phyloP scores from a whole-genome alignment of 2,113 vertebrate genomes.

The Coryphaenoides rupestris region DNA sequence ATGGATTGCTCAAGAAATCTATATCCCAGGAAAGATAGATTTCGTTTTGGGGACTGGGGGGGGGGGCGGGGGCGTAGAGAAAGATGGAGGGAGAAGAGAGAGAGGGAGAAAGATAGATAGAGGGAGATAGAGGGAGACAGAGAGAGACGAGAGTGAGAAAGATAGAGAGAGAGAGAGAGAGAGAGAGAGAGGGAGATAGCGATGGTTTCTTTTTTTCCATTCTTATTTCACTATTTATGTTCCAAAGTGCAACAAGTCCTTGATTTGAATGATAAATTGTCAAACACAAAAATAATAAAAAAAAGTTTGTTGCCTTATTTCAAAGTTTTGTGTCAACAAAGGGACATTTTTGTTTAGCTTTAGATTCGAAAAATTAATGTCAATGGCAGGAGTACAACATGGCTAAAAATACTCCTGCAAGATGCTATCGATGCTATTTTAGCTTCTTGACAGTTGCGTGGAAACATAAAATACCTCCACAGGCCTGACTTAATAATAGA shows the following conservation, averaged over 20 bases:
- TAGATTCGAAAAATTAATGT: slow-evolving; percentile 26
- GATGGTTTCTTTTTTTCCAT: neutral
- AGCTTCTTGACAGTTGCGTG: neutral
- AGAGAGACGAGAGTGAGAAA: neutral
- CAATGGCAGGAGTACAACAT: slow-evolving; percentile 22
- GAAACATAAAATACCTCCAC: neutral
- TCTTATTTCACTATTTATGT: slow-evolving; percentile 7
- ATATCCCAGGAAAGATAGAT: too few relatives aligned
- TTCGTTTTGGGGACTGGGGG: too few relatives aligned
- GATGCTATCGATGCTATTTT: neutral
- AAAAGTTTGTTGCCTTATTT: slow-evolving; percentile 33
- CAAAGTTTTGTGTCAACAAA: slow-evolving; percentile 23
- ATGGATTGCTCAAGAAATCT: slow-evolving; percentile 4
- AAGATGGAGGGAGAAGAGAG: neutral
- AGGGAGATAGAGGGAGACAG: neutral
- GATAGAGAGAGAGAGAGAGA: neutral
- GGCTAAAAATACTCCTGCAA: slow-evolving; percentile 12
- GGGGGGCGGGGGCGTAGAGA: too few relatives aligned
- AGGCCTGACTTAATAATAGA: too few relatives aligned
- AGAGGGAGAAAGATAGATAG: neutral
- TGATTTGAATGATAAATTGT: slow-evolving; percentile 40
- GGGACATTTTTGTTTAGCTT: slow-evolving; percentile 9
- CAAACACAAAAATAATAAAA: too few relatives aligned
- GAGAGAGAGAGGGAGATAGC: too few relatives aligned
- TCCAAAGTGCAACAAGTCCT: slow-evolving; percentile 19